Base-by-base conservation (phyloP, 2,797 vertebrate species). In the Sylvilagus floridanus region DNA sequence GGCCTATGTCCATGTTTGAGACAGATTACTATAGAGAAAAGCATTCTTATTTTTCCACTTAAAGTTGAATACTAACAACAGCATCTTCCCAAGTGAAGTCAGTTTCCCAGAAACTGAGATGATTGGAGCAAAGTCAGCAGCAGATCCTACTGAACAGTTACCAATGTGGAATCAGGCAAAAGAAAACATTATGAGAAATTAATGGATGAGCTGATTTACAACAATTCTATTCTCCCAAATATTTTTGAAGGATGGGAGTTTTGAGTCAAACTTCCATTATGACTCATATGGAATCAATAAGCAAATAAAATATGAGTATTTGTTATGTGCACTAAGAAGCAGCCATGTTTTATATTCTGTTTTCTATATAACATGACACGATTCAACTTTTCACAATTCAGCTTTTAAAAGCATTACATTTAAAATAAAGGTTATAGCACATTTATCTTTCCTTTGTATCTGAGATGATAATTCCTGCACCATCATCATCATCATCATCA, bases 311-410 rank as follows among this genome's bases (percentile, higher is more conserved):
- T 65, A 88, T 63, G 42, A 47, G 42, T 47, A 47, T 9, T 76
- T 76, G 13, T 62, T 95, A 77, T 37, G 8, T 76, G 1, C 8
- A 63, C 75, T 82, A 68, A 65, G 54, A 95, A 76, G 16, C 62
- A 60, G 95, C 63, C 76, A 5, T 63, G 17, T 28, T 81, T 69
- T 30, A 2, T 77, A 28, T 75, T 89, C 24, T 69, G 1, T 85
- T 62, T 85, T 88, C 71, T 82, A 3, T 32, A 26, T 62, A 86
- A 5, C 50, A 50, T 50, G 60, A 84, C n/a, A 47, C 50, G 69
- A 87, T n/a, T 90, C 7, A n/a, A 30, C 22, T 94, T 75, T 47
- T 88, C 26, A 88, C 87, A 84, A 88, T 37, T 4, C 76, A 89
- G 84, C 24, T 75, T 57, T 81, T 75, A 65, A 76, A 94, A 92